Conservation (phyloP, 2,888 invertebrate genomes). For the Acheta domesticus region DNA sequence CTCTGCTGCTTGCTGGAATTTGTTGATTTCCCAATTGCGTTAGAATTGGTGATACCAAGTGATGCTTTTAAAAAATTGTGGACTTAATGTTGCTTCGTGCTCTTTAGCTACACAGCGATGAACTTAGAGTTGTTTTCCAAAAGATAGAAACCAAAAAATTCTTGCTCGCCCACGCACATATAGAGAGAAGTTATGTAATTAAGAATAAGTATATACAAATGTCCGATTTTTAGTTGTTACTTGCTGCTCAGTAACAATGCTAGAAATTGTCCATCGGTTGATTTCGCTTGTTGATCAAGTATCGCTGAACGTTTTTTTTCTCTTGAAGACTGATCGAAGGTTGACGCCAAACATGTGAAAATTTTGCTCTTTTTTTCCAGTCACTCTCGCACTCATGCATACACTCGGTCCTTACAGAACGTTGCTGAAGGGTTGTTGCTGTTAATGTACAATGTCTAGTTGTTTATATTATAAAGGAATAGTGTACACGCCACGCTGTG, state of each 20-base stretch:
- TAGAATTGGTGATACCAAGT: background rate
- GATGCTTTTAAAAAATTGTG: background rate
- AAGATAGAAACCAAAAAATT: background rate
- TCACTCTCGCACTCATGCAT: background rate
- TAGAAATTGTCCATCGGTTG: background rate
- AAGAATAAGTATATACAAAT: background rate
- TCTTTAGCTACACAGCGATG: background rate
- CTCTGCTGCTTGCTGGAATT: background rate
- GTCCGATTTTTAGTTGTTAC: background rate
- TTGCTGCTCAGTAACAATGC: background rate
- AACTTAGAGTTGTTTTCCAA: background rate
- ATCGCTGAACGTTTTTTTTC: background rate
- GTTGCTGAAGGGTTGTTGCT: background rate
- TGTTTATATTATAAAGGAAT: conserved; percentile 10
- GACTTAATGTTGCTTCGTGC: background rate
- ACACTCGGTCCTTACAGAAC: background rate
- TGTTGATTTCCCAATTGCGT: background rate
- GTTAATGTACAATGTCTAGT: background rate
- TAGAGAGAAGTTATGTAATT: background rate
- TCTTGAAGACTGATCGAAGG: conserved; percentile 18
- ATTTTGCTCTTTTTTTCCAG: background rate
- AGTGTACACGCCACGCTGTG: background rate
- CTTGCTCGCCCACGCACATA: background rate
- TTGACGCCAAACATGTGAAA: background rate
- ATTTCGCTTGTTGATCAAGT: background rate